These are phyloP conservation scores for Dryoscopus gambensis DNA, from an alignment of 2,113 vertebrate genomes.

Conservation along the genomic window DNA sequence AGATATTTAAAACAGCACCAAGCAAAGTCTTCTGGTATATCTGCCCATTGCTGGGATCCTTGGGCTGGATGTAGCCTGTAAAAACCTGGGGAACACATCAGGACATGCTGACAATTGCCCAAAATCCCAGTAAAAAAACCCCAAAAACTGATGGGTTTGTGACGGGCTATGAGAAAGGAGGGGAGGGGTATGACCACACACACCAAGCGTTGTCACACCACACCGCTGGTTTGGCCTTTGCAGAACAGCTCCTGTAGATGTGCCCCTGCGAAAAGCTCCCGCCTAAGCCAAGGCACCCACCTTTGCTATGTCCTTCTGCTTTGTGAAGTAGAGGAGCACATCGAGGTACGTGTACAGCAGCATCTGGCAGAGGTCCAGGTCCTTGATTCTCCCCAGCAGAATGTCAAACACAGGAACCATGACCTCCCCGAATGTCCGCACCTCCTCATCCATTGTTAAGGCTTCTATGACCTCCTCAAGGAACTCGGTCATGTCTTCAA, in stretches of 20 bases:
- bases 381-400: conserved; percentile 83
- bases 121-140: neutral
- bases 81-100: conserved; percentile 77
- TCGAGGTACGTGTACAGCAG: conserved; percentile 90
- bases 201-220: rapidly evolving
- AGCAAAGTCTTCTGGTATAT: conserved; percentile 94
- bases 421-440: conserved; percentile 91
- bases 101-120: neutral
- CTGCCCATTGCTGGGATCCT: conserved; percentile 89
- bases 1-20: conserved; percentile 85
- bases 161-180: neutral
- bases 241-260: rapidly evolving
- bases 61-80: conserved; percentile 90
- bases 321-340: conserved; percentile 90
- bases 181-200: rapidly evolving
- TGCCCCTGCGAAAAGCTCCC: rapidly evolving
- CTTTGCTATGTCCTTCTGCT: conserved; percentile 90
- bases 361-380: conserved; percentile 92
- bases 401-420: conserved; percentile 92
- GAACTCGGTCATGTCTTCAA: conserved; percentile 88
- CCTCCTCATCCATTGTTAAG: conserved; percentile 87
- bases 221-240: rapidly evolving
- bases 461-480: conserved; percentile 88
- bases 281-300: conserved; percentile 53
- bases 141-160: neutral